phyloP scores from a whole-genome alignment of 2,888 invertebrate species.

The Tachina grossa region DNA sequence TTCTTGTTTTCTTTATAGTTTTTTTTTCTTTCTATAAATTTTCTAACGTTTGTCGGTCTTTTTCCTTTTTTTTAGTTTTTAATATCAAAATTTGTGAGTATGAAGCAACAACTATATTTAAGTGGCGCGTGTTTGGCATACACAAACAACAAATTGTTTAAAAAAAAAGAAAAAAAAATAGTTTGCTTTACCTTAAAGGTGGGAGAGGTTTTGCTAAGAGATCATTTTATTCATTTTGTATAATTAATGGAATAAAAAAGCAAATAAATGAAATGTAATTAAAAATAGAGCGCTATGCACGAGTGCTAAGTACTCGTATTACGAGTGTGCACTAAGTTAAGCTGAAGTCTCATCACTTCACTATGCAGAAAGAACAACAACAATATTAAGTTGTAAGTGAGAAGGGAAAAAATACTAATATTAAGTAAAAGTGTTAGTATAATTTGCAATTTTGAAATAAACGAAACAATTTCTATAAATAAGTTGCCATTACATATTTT shows the following conservation, averaged over 20 bases:
- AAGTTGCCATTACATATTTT: too few relatives aligned
- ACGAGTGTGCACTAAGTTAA: slow-evolving; percentile 3
- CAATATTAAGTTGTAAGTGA: neutral
- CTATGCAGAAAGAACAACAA: neutral
- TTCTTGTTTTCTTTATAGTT: neutral
- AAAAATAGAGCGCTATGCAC: slow-evolving; percentile 9
- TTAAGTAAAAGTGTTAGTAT: neutral
- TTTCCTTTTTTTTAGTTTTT: neutral
- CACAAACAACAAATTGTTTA: slow-evolving; percentile 13
- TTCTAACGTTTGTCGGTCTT: slow-evolving; percentile 38
- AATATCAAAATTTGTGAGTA: slow-evolving; percentile 13
- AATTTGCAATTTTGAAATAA: too few relatives aligned
- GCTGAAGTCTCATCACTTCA: slow-evolving; percentile 4
- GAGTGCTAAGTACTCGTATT: neutral
- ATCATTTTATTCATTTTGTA: slow-evolving; percentile 38
- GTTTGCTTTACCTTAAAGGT: slow-evolving; percentile 29
- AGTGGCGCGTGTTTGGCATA: slow-evolving; percentile 50
- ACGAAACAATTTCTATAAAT: too few relatives aligned
- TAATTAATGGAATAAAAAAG: slow-evolving; percentile 22
- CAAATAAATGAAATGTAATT: slow-evolving; percentile 36
- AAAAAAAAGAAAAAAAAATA: neutral
- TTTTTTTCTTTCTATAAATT: neutral
- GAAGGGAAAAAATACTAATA: neutral
- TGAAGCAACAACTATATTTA: slow-evolving; percentile 38
- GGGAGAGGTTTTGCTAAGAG: slow-evolving; percentile 1